Conservation (phyloP, 2,113 vertebrate species). For the Lagopus leucura region DNA sequence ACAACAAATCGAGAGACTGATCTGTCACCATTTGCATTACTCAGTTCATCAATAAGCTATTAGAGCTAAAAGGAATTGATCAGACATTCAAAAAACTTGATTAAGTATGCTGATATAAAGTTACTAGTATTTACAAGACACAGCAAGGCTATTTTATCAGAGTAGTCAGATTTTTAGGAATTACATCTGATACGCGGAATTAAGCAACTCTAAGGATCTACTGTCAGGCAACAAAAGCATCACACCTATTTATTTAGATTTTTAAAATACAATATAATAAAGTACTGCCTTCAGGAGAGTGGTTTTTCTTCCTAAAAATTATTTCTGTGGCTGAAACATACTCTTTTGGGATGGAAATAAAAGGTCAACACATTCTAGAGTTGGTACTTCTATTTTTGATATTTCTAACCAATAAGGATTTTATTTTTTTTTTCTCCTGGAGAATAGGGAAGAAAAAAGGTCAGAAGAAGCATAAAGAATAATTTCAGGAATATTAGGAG, state of each 20-base stretch:
- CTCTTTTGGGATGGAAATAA: fast-evolving
- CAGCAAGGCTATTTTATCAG: neutral
- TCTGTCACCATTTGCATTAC: neutral
- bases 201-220: neutral
- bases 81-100: neutral
- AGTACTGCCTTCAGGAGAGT: neutral
- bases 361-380: neutral
- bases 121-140: neutral
- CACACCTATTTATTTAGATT: neutral
- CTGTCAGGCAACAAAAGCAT: neutral
- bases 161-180: neutral
- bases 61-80: neutral
- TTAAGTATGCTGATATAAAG: neutral
- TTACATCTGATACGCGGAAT: neutral
- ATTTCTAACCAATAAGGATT: neutral
- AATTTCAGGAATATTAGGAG: neutral
- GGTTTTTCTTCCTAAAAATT: neutral
- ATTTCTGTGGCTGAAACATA: neutral
- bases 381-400: neutral
- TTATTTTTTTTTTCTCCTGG: neutral
- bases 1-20: neutral
- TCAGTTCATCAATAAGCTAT: neutral
- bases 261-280: neutral
- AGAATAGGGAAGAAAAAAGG: neutral
- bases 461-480: neutral